Evolutionary conservation across 1,140 invertebrate genomes (phyloP), one percentile per base, ranked within the genome.

Genomic region (Drosophila leontia): DNA sequence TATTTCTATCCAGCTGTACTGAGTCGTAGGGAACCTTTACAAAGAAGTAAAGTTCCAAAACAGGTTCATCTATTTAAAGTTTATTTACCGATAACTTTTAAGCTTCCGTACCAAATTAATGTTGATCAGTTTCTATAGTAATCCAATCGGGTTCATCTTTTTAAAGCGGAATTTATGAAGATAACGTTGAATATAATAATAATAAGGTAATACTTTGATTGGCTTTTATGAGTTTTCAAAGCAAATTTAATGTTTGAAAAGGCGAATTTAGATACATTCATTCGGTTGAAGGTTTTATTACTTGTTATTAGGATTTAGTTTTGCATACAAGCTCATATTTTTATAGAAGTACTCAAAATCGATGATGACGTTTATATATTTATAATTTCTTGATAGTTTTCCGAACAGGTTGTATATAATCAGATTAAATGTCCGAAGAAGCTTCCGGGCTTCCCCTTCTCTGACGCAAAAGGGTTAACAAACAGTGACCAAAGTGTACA

Each of bases 401-500:
- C n/a, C 11, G 9, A 63, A 67, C 47, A 35, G 37, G 62, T 69
- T 67, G 34, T 51, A 42, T 44, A 41, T 70, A 70, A 68, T 67
- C 37, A 51, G 62, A 53, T 67, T 44, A 70, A 67, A n/a, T 17
- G 32, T 23, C 29, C 32, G 12, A 70, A 55, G 13, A 19, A 23
- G 55, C 64, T 69, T 68, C 63, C 53, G 53, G 57, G 13, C 51
- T 58, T 70, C 69, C 68, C 51, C 19, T 56, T n/a, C 37, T 42
- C 35, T 70, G 51, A 35, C 29, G 44, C 15, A 69, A 70, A 63
- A 41, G 11, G 37, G 48, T 42, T 51, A 29, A 50, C 11, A 34
- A 34, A 42, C 48, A 39, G 17, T 41, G 50, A 7, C 3, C 1
- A 17, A 63, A 63, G 17, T 7, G 6, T n/a, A 5, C 12, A 15